These are phyloP conservation scores for Bufotes viridis DNA, from an alignment of 2,797 vertebrate genomes.

Conservation along the genomic window DNA sequence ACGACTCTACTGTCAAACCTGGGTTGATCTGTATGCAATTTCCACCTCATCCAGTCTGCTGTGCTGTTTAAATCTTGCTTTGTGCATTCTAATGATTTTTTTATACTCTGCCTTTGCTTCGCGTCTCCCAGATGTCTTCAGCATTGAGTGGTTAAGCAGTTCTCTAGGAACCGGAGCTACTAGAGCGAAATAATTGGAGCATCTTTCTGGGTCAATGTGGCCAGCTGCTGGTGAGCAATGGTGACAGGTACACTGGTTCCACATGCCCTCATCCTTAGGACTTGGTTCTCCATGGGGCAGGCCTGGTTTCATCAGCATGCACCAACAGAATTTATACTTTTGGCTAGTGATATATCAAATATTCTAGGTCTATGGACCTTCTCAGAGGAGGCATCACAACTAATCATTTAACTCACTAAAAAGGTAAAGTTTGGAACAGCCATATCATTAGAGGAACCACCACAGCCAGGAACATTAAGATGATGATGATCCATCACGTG, in stretches of 20 bases:
- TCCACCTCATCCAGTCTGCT: slow-evolving; percentile 67
- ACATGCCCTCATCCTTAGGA: background rate
- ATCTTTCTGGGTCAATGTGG: slow-evolving; percentile 52
- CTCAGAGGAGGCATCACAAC: background rate
- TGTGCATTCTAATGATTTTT: slow-evolving; percentile 69
- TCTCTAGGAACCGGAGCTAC: slow-evolving; percentile 39
- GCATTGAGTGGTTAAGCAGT: slow-evolving; percentile 38
- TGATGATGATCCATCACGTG: too few relatives aligned
- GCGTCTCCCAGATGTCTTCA: slow-evolving; percentile 33
- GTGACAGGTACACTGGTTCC: slow-evolving; percentile 7
- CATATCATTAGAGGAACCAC: background rate
- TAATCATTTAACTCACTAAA: background rate
- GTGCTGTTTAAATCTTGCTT: slow-evolving; percentile 70
- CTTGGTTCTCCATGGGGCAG: background rate
- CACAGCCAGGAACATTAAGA: background rate
- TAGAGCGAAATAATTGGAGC: slow-evolving; percentile 38
- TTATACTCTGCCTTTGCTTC: slow-evolving; percentile 45
- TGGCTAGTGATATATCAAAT: background rate
- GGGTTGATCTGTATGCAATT: slow-evolving; percentile 71
- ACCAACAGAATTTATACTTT: background rate
- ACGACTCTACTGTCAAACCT: slow-evolving; percentile 53
- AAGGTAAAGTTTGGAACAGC: too few relatives aligned
- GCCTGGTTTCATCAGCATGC: background rate
- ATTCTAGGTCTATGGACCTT: background rate
- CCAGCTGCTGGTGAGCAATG: slow-evolving; percentile 38